A percentile compares a stretch with the other conserved stretches of the same genome.
phyloP scores from a whole-genome alignment of 1,140 invertebrate genomes.

The Leptonema lineaticorne region DNA sequence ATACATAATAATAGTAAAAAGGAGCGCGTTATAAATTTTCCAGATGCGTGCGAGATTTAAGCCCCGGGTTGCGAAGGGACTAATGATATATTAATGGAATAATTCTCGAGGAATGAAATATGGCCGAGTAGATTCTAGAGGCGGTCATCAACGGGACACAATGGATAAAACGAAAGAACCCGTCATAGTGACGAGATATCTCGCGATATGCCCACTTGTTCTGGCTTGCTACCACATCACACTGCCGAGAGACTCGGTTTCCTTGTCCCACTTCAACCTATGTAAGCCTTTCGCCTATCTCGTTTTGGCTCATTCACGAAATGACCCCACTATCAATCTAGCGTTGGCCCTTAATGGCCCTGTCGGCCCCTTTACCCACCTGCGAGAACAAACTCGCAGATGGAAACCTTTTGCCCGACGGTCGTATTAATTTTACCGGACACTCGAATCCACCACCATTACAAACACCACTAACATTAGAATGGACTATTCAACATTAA shows the following conservation, averaged over 20 bases:
- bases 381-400: neutral
- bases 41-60: no score
- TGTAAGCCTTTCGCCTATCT: no score
- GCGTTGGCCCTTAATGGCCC: neutral
- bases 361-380: neutral
- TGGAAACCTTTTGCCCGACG: neutral
- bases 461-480: no score
- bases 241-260: no score
- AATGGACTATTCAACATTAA: neutral
- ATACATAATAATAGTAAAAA: no score
- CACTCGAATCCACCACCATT: no score
- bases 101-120: slow-evolving; percentile 1
- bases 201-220: neutral
- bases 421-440: neutral
- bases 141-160: slow-evolving; percentile 2
- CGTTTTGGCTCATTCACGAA: no score
- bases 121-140: neutral
- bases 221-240: no score
- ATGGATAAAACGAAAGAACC: neutral
- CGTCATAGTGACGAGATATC: neutral
- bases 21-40: no score
- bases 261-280: no score
- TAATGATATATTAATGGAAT: slow-evolving; percentile 18
- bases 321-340: neutral
- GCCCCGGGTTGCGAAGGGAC: neutral